phyloP scores from a whole-genome alignment of 2,888 invertebrate genomes.

The Oeneis ivallda region DNA sequence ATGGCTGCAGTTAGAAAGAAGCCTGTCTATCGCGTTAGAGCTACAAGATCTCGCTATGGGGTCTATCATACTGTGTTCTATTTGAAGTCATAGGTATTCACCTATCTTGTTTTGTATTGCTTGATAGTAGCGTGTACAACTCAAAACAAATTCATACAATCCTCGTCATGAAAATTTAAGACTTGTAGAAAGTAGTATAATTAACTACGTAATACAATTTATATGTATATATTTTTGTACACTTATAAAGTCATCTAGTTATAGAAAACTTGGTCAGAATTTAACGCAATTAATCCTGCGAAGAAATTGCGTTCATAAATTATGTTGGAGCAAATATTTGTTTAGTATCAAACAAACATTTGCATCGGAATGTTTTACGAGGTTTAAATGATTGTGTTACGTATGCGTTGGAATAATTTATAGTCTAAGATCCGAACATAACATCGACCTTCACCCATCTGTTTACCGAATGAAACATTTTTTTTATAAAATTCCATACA shows the following conservation, averaged over 20 bases:
- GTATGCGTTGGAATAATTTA: conserved; percentile 13
- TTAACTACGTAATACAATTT: neutral
- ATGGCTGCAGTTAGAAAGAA: too few relatives aligned
- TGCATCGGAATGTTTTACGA: conserved; percentile 27
- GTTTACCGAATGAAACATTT: too few relatives aligned
- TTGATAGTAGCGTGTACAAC: too few relatives aligned
- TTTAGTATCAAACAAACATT: conserved; percentile 23
- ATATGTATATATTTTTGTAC: conserved; percentile 31
- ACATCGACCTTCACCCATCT: too few relatives aligned
- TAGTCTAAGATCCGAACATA: too few relatives aligned
- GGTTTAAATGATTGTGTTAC: conserved; percentile 22
- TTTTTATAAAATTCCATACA: too few relatives aligned
- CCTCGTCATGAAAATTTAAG: neutral
- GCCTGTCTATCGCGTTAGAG: too few relatives aligned
- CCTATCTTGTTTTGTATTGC: too few relatives aligned
- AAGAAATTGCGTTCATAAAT: conserved; percentile 22
- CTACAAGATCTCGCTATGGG: too few relatives aligned
- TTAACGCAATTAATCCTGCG: conserved; percentile 22
- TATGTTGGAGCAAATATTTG: conserved; percentile 30
- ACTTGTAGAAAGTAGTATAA: neutral
- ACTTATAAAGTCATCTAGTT: conserved; percentile 11
- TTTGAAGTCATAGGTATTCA: too few relatives aligned
- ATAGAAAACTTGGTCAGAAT: neutral
- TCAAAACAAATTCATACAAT: too few relatives aligned
- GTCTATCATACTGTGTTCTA: too few relatives aligned